Evolutionary conservation across 2,888 invertebrate genomes (phyloP), one percentile per base, ranked within the genome.

Genomic region (Quadroppia sp.): DNA sequence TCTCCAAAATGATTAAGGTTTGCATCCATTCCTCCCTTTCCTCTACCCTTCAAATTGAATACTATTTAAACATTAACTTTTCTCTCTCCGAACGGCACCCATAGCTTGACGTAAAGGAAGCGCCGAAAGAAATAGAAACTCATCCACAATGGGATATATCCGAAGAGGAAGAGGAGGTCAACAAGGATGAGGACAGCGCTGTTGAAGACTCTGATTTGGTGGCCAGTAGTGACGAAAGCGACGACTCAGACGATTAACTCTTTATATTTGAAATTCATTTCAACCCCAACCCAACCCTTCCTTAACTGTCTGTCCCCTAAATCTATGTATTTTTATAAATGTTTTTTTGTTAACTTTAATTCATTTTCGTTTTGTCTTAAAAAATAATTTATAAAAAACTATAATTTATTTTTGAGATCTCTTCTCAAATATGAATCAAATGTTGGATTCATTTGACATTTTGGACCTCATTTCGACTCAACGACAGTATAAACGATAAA

Each of bases 81-180:
- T 56, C 48, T 20, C 28, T 75, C 40, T n/a, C n/a, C n/a, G n/a
- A 64, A 25, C 25, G 1, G 15, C 45, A 45, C 75, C 59, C 77
- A 71, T 80, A 89, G 89, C 84, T 98, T 83, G 96, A 98, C 83
- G 98, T 99, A 76, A 92, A 96, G 84, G 94, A 95, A 84, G 96
- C 96, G 32, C 70, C 70, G 1, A 91, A 93, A 77, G 91, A 90
- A 79, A 88, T 94, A 80, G 91, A 93, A 71, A 90, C 92, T 81
- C 95, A 96, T 85, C 95, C 95, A n/a, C 96, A 96, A 84, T 97
- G 97, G 96, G 94, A 96, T 81, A 90, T 95, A 81, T 91, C 92
- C 78, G 94, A 94, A 81, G 94, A 95, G 70, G 95, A 96, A 81
- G 89, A 90, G 15, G 76, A 75, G 75, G 90, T 90, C 75, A 87